These are phyloP conservation scores for Sparidentex hasta DNA, from an alignment of 2,797 vertebrate species.

Conservation along the genomic window DNA sequence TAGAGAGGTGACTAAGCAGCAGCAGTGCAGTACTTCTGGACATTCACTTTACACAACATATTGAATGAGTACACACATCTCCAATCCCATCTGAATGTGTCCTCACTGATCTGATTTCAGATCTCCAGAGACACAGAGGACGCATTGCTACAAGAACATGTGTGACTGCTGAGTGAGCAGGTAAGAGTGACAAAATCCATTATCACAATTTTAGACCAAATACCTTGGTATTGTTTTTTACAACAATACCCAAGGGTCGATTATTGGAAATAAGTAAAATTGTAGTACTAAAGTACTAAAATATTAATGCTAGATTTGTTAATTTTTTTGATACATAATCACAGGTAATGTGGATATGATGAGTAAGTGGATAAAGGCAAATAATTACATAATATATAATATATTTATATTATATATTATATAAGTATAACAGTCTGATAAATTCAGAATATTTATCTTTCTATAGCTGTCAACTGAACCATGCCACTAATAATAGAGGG, in stretches of 20 bases:
- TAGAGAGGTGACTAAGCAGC: constrained; percentile 7
- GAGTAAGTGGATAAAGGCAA: not conserved
- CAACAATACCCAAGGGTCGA: too few species aligned
- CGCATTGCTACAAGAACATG: not conserved
- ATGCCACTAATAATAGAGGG: not conserved
- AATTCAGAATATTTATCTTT: not conserved
- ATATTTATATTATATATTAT: too few species aligned
- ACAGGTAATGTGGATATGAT: not conserved
- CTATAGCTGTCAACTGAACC: not conserved
- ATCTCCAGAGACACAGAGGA: constrained; percentile 29
- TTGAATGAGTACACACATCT: not conserved
- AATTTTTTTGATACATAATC: too few species aligned
- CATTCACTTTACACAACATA: not conserved
- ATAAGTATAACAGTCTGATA: too few species aligned
- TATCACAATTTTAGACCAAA: too few species aligned
- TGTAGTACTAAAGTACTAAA: not conserved
- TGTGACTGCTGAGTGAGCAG: not conserved
- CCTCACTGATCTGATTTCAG: not conserved
- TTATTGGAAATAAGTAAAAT: too few species aligned
- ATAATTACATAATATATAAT: too few species aligned
- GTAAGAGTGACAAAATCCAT: not conserved
- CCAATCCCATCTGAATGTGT: constrained; percentile 3
- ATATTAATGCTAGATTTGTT: not conserved
- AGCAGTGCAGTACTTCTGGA: not conserved
- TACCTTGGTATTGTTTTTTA: too few species aligned